Conservation (phyloP, 2,113 vertebrate genomes). For the Syngnathus typhle region DNA sequence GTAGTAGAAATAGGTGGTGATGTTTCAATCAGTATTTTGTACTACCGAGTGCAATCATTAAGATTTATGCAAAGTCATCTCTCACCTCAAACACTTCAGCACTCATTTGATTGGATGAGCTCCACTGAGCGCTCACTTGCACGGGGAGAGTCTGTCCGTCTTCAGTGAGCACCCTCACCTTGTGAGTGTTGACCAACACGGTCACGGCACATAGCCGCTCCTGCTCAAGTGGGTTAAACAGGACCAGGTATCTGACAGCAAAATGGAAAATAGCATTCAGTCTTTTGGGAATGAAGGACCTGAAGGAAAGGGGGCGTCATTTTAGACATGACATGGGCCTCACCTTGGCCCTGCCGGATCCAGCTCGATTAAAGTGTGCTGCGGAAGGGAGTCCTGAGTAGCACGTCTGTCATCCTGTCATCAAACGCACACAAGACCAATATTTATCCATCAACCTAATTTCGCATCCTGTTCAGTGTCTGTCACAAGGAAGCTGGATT, state of each 20-base stretch:
- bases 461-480: too few relatives aligned
- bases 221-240: constrained; percentile 90
- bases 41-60: background rate
- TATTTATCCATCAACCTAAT: too few relatives aligned
- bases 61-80: constrained; percentile 2
- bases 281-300: background rate
- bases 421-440: background rate
- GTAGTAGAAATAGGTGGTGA: background rate
- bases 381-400: constrained; percentile 86
- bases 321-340: background rate
- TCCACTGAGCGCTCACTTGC: constrained; percentile 83
- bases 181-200: constrained; percentile 77
- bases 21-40: too few relatives aligned
- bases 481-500: too few relatives aligned
- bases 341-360: constrained; percentile 80
- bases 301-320: background rate
- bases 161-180: constrained; percentile 78
- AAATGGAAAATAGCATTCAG: constrained; percentile 3
- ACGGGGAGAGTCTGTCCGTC: constrained; percentile 83
- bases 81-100: constrained; percentile 82
- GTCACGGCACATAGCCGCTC: constrained; percentile 82
- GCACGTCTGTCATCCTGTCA: constrained; percentile 82
- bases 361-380: constrained; percentile 84
- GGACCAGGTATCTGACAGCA: constrained; percentile 79
- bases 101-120: constrained; percentile 73